A percentile compares a stretch with the other conserved stretches of the same genome.
Evolutionary conservation across 2,888 invertebrate genomes (phyloP).

Genomic region (Drosophila peninsularis): DNA sequence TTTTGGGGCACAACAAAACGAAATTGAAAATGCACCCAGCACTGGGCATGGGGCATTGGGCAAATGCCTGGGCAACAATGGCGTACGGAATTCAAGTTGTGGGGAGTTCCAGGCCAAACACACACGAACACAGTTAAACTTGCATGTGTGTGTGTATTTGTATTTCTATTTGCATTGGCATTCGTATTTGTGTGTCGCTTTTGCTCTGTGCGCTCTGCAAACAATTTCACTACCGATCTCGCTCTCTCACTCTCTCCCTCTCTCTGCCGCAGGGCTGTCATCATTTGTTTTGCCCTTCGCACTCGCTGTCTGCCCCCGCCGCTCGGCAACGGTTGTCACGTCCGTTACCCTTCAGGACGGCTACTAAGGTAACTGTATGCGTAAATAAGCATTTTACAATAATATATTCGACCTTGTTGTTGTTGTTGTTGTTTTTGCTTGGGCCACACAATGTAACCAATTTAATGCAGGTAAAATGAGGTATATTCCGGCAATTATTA

Average conservation of each 20-base stretch:
- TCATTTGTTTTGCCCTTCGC: constrained; percentile 24
- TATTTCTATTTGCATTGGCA: constrained; percentile 13
- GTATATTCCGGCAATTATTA: neutral
- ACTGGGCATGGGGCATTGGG: constrained; percentile 21
- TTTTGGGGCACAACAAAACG: constrained; percentile 60
- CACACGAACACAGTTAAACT: constrained; percentile 68
- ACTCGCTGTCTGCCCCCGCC: neutral
- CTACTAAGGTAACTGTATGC: constrained; percentile 64
- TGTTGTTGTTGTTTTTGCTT: constrained; percentile 32
- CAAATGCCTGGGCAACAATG: constrained; percentile 3
- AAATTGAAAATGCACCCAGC: constrained; percentile 59
- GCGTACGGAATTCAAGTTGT: constrained; percentile 26
- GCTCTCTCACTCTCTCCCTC: constrained; percentile 13
- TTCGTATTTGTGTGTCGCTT: constrained; percentile 31
- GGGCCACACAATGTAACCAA: constrained; percentile 5
- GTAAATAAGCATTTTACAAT: constrained; percentile 75
- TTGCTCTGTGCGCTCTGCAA: constrained; percentile 39
- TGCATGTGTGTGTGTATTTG: constrained; percentile 6
- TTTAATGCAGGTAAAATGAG: neutral
- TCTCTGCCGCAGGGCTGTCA: constrained; percentile 24
- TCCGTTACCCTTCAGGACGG: neutral
- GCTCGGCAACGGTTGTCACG: constrained; percentile 3
- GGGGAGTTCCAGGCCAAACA: constrained; percentile 73
- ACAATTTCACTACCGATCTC: constrained; percentile 43
- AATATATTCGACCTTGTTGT: constrained; percentile 44